phyloP scores from a whole-genome alignment of 64 coral and sea anemone genomes.

The Montipora efflorescens region DNA sequence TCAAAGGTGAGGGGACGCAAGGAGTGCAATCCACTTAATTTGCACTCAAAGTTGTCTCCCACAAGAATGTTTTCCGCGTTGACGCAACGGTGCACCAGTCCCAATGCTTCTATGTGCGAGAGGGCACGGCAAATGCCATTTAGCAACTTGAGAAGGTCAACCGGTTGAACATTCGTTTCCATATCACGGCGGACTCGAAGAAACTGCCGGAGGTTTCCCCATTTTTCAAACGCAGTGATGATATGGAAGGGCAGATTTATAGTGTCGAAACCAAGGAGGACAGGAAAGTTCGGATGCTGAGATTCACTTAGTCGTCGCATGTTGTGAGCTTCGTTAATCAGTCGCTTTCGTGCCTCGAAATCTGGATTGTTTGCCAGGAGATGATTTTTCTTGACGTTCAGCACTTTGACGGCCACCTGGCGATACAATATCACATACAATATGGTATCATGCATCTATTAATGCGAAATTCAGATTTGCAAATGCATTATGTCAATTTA shows the following conservation, averaged over 20 bases:
- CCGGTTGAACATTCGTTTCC: background rate
- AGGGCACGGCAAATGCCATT: conserved; percentile 32
- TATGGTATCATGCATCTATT: background rate
- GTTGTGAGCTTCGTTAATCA: conserved; percentile 28
- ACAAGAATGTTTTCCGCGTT: conserved; percentile 74
- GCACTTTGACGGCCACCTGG: conserved; percentile 12
- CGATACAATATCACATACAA: background rate
- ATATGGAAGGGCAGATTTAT: conserved; percentile 38
- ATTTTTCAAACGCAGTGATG: conserved; percentile 20
- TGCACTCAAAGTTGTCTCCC: conserved; percentile 19
- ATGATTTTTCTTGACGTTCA: conserved; percentile 4
- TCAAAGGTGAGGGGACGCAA: background rate
- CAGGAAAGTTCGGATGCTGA: conserved; percentile 42
- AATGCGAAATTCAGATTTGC: too few species aligned
- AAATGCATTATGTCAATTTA: too few species aligned
- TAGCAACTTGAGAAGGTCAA: conserved; percentile 30
- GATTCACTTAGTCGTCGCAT: conserved; percentile 11
- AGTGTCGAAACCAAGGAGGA: conserved; percentile 43
- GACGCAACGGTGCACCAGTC: conserved; percentile 64
- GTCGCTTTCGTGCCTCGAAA: background rate
- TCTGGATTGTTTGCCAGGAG: background rate
- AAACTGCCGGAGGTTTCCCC: conserved; percentile 56
- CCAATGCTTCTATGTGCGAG: conserved; percentile 11
- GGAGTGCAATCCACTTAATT: conserved; percentile 56
- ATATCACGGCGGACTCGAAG: conserved; percentile 16